These are phyloP conservation scores for Ptychochromis oligacanthus DNA, from an alignment of 2,113 vertebrate species.

Conservation along the genomic window DNA sequence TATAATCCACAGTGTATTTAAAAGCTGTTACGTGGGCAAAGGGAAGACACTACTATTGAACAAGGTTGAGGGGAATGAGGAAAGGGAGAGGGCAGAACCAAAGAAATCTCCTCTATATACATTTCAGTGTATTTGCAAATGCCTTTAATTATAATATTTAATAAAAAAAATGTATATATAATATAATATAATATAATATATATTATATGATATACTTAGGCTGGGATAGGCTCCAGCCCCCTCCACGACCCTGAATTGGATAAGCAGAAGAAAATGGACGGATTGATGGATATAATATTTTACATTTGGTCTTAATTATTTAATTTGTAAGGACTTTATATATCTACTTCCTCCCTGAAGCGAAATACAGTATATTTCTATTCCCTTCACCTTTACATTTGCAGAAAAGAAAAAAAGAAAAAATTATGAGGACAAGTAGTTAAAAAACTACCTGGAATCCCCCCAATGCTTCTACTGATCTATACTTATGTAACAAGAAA, in stretches of 20 bases:
- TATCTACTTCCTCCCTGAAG: background rate
- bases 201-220: too few species aligned
- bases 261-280: too few species aligned
- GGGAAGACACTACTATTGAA: slow-evolving; percentile 13
- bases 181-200: too few species aligned
- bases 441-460: background rate
- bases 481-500: background rate
- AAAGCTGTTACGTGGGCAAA: slow-evolving; percentile 4
- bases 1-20: slow-evolving; percentile 25
- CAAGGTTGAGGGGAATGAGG: slow-evolving; percentile 4
- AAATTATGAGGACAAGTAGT: background rate
- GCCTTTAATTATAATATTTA: background rate
- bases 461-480: background rate
- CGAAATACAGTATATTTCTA: background rate
- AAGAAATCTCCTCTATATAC: slow-evolving; percentile 1
- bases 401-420: background rate
- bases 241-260: too few species aligned
- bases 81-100: slow-evolving; percentile 16
- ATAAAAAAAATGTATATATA: too few species aligned
- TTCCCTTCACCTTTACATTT: background rate
- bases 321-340: background rate
- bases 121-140: slow-evolving; percentile 7
- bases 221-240: too few species aligned
- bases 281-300: too few species aligned
- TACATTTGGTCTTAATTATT: slow-evolving; percentile 1